These are phyloP conservation scores for Porites cylindrica DNA, from an alignment of 92 coral and sea anemone genomes.

Conservation along the genomic window DNA sequence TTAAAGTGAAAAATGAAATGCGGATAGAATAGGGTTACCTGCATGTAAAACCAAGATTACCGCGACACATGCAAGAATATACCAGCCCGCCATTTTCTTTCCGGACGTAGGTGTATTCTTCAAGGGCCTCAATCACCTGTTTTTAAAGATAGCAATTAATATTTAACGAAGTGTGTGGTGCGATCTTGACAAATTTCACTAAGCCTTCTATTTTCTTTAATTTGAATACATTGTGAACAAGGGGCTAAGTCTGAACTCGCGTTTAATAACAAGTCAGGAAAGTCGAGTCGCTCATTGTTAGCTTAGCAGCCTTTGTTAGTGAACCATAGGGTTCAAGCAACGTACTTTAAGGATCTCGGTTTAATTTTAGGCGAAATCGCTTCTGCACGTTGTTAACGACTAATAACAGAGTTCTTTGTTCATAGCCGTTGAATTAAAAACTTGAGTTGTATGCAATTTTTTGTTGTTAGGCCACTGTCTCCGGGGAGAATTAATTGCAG, in stretches of 20 bases:
- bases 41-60: constrained; percentile 14
- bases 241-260: neutral
- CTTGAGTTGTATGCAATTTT: neutral
- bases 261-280: neutral
- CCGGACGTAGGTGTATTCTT: constrained; percentile 21
- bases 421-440: neutral
- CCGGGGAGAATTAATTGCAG: constrained; percentile 7
- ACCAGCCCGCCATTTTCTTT: constrained; percentile 51
- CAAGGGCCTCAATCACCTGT: constrained; percentile 60
- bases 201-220: constrained; percentile 12
- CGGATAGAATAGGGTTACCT: constrained; percentile 20
- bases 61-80: constrained; percentile 12
- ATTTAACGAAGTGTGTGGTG: constrained; percentile 41
- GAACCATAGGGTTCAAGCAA: neutral
- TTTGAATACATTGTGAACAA: constrained; percentile 11
- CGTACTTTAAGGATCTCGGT: no score
- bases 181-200: constrained; percentile 31
- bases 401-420: neutral
- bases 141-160: constrained; percentile 51
- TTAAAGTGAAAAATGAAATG: neutral
- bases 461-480: constrained; percentile 6
- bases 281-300: neutral
- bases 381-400: neutral
- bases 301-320: neutral
- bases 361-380: neutral